A percentile compares a stretch with the other conserved stretches of the same genome.
These are phyloP conservation scores for Agrypnus murinus DNA, from an alignment of 2,888 invertebrate genomes.

Conservation along the genomic window DNA sequence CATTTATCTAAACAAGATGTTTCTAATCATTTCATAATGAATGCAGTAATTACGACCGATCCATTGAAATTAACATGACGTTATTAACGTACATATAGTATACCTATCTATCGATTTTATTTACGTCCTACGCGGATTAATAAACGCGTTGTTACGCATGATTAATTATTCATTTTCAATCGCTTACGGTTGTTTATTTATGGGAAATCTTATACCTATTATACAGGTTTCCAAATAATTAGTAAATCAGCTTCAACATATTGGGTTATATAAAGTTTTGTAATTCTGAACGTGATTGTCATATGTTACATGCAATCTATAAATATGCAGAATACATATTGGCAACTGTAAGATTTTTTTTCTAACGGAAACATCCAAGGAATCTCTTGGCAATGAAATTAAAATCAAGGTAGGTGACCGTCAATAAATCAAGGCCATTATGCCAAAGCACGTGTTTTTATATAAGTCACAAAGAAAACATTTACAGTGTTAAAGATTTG, in stretches of 20 bases:
- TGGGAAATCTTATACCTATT: too few relatives aligned
- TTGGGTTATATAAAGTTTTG: too few relatives aligned
- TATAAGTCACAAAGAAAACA: too few relatives aligned
- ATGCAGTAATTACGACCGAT: conserved; percentile 6
- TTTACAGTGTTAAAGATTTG: too few relatives aligned
- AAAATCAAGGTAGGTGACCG: conserved; percentile 20
- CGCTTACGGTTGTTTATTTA: neutral
- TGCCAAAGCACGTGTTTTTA: conserved; percentile 19
- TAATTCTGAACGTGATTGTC: too few relatives aligned
- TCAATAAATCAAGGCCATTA: conserved; percentile 16
- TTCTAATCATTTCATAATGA: conserved; percentile 17
- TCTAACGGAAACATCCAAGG: neutral
- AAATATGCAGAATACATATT: too few relatives aligned
- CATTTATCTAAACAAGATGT: conserved; percentile 8
- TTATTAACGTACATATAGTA: too few relatives aligned
- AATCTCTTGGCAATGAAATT: conserved; percentile 9
- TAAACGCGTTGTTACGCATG: conserved; percentile 7
- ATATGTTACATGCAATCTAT: too few relatives aligned
- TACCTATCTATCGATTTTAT: conserved; percentile 18
- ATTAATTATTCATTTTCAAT: conserved; percentile 8
- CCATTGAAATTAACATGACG: conserved; percentile 5
- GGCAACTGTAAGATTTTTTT: too few relatives aligned
- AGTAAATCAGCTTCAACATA: too few relatives aligned
- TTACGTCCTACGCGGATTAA: conserved; percentile 18
- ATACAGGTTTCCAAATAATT: too few relatives aligned